These are phyloP conservation scores for Eupithecia subumbrata DNA, from an alignment of 2,888 invertebrate species.

Conservation along the genomic window DNA sequence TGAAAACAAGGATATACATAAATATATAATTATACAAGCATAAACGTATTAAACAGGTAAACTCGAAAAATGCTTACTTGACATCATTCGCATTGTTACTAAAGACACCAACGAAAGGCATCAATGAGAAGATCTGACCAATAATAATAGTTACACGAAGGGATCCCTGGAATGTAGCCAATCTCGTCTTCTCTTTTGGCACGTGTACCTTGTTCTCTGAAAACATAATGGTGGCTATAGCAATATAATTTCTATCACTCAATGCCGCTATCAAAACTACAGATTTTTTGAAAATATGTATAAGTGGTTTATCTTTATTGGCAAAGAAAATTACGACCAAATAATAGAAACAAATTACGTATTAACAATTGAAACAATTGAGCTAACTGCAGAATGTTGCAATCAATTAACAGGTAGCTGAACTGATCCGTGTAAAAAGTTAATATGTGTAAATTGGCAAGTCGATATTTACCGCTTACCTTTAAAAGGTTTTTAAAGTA, in stretches of 20 bases:
- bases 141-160: slow-evolving; percentile 61
- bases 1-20: too few species aligned
- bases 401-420: too few species aligned
- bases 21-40: too few species aligned
- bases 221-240: slow-evolving; percentile 38
- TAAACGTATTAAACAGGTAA: neutral
- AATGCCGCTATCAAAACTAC: neutral
- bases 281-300: neutral
- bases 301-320: too few species aligned
- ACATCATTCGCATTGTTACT: slow-evolving; percentile 55
- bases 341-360: too few species aligned
- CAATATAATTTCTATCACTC: neutral
- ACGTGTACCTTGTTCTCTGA: slow-evolving; percentile 67
- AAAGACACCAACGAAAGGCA: slow-evolving; percentile 66
- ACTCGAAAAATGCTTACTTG: slow-evolving; percentile 51
- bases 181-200: slow-evolving; percentile 47
- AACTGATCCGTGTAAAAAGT: too few species aligned
- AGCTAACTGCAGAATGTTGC: too few species aligned
- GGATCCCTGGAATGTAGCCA: slow-evolving; percentile 63
- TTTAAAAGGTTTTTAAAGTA: too few species aligned
- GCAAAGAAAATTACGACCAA: too few species aligned
- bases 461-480: too few species aligned
- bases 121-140: slow-evolving; percentile 69
- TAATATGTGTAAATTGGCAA: too few species aligned
- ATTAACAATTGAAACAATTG: too few species aligned